phyloP scores from a whole-genome alignment of 2,113 vertebrate species.

The Asarcornis scutulata region DNA sequence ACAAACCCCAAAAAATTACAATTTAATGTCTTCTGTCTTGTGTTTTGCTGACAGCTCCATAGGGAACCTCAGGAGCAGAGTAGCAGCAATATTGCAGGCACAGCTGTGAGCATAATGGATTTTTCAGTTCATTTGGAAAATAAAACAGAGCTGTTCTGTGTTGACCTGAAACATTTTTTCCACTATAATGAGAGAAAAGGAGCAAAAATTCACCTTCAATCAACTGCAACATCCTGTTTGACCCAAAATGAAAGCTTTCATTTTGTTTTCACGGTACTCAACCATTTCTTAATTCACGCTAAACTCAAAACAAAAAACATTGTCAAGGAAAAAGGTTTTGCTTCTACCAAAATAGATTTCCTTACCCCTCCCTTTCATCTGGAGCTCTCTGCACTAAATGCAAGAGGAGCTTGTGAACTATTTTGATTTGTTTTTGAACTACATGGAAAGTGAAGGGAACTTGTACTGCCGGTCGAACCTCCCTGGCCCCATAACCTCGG shows the following conservation, averaged over 20 bases:
- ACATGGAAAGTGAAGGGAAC: background rate
- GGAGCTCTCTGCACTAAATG: background rate
- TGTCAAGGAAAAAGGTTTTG: background rate
- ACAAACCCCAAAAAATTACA: background rate
- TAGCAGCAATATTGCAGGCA: conserved; percentile 15
- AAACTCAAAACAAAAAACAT: background rate
- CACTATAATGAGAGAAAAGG: conserved; percentile 24
- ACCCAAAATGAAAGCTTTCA: conserved; percentile 16
- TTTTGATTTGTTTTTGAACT: background rate
- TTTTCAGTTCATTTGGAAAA: conserved; percentile 62
- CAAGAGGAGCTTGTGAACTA: background rate
- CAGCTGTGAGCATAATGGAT: conserved; percentile 54
- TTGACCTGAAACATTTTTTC: conserved; percentile 46
- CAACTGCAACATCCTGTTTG: background rate
- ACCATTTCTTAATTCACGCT: background rate
- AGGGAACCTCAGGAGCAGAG: background rate
- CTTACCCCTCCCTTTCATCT: background rate
- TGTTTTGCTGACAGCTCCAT: conserved; percentile 35
- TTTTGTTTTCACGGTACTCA: background rate
- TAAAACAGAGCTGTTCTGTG: conserved; percentile 29
- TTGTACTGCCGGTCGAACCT: background rate
- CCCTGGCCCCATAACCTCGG: background rate
- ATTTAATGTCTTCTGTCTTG: background rate
- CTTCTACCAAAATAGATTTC: background rate
- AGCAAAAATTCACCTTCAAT: conserved; percentile 8